These are phyloP conservation scores for Mamestra configurata DNA, from an alignment of 1,140 invertebrate species.

Conservation along the genomic window DNA sequence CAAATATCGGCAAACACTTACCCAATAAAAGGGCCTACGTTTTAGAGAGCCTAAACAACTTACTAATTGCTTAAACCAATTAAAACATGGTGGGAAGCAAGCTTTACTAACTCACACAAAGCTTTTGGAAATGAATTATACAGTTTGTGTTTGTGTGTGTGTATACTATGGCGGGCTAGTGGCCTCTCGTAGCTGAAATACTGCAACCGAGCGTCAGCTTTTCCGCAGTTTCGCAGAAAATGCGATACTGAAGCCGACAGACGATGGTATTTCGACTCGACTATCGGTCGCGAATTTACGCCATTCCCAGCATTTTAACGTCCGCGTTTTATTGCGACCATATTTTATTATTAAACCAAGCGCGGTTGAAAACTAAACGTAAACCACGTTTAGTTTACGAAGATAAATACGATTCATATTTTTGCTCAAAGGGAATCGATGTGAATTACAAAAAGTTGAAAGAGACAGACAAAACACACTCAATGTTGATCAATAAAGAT, in stretches of 20 bases:
- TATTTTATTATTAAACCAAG: constrained; percentile 8
- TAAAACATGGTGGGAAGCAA: neutral
- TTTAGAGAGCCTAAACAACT: constrained; percentile 8
- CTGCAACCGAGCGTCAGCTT: constrained; percentile 51
- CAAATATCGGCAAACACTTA: neutral
- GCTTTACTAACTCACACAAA: constrained; percentile 23
- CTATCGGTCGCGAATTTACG: constrained; percentile 45
- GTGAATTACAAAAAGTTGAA: neutral
- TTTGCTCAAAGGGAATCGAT: neutral
- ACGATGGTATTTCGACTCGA: constrained; percentile 50
- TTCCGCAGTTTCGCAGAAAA: constrained; percentile 61
- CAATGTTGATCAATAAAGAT: constrained; percentile 19
- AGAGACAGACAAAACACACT: constrained; percentile 4
- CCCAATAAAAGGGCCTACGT: neutral
- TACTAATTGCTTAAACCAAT: constrained; percentile 37
- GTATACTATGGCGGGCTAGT: neutral
- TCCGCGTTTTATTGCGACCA: constrained; percentile 12
- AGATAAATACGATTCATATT: constrained; percentile 16
- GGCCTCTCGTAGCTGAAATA: constrained; percentile 51
- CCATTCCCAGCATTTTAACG: constrained; percentile 9
- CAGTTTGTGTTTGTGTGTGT: neutral
- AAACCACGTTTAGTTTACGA: neutral
- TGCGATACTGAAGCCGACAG: constrained; percentile 54
- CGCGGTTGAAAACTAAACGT: neutral
- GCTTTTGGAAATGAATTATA: constrained; percentile 1